Conservation (phyloP, 2,113 vertebrate genomes). For the Scomber japonicus region DNA sequence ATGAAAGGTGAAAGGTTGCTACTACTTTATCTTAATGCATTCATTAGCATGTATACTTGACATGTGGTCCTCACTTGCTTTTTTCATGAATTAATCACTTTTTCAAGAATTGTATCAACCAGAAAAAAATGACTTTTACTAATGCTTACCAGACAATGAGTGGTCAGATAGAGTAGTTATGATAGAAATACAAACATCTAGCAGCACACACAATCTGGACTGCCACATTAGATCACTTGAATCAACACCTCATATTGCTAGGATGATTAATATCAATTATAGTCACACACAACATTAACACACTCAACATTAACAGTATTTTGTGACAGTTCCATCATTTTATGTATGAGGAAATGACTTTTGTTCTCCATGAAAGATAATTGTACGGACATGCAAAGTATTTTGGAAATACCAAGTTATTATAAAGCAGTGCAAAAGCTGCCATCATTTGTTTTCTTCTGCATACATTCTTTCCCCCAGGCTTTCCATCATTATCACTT, state of each 20-base stretch:
- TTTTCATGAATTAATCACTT: background rate
- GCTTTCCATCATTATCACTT: conserved; percentile 22
- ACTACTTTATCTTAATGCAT: too few relatives aligned
- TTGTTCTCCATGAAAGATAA: background rate
- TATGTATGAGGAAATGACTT: background rate
- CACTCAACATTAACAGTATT: too few relatives aligned
- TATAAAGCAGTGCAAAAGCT: background rate
- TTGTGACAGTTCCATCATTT: background rate
- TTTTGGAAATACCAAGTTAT: background rate
- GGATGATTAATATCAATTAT: too few relatives aligned
- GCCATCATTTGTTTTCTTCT: conserved; percentile 27
- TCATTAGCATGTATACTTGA: too few relatives aligned
- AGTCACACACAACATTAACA: too few relatives aligned
- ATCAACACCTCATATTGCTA: too few relatives aligned
- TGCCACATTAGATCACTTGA: background rate
- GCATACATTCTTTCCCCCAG: conserved; percentile 11
- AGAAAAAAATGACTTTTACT: background rate
- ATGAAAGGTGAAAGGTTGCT: too few relatives aligned
- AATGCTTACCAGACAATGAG: too few relatives aligned
- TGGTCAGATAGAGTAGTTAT: background rate
- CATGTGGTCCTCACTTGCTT: background rate
- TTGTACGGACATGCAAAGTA: background rate
- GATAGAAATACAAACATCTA: background rate
- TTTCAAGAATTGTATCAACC: background rate
- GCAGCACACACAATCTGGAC: background rate